A percentile compares a stretch with the other conserved stretches of the same genome.
Evolutionary conservation across 2,113 vertebrate species (phyloP).

Genomic region (Phocoena sinus): DNA sequence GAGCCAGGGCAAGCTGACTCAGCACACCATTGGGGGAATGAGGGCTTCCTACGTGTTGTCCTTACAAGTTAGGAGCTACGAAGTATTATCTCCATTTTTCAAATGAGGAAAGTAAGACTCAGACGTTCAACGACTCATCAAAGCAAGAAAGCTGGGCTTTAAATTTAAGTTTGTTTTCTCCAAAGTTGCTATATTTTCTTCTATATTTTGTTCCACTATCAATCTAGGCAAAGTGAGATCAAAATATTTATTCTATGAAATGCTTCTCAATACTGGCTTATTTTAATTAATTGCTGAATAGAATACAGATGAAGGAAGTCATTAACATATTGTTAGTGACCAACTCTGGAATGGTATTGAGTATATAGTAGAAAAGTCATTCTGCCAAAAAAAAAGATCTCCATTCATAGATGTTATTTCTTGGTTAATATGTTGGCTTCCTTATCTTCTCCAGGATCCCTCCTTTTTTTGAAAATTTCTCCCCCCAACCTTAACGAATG

Average conservation of each 20-base stretch:
- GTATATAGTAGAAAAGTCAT: background rate
- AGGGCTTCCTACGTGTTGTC: background rate
- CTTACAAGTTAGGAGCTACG: background rate
- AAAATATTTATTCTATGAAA: conserved; percentile 14
- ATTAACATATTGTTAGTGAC: background rate
- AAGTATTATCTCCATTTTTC: background rate
- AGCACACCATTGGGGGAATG: no score
- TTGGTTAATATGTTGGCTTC: background rate
- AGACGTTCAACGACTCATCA: background rate
- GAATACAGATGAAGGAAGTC: background rate
- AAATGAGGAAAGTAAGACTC: background rate
- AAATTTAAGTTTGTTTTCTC: background rate
- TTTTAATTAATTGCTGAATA: conserved; percentile 4
- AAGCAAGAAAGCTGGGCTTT: background rate
- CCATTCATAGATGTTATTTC: background rate
- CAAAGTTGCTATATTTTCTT: background rate
- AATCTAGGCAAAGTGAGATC: background rate
- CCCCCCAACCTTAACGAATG: background rate
- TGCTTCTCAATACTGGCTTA: background rate
- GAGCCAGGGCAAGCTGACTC: background rate
- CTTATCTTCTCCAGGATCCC: background rate
- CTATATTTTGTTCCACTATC: background rate
- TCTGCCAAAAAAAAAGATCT: background rate
- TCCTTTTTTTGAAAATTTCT: background rate
- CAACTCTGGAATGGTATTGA: background rate